Evolutionary conservation across 2,113 vertebrate genomes (phyloP).

Genomic region (Oryzias javanicus): DNA sequence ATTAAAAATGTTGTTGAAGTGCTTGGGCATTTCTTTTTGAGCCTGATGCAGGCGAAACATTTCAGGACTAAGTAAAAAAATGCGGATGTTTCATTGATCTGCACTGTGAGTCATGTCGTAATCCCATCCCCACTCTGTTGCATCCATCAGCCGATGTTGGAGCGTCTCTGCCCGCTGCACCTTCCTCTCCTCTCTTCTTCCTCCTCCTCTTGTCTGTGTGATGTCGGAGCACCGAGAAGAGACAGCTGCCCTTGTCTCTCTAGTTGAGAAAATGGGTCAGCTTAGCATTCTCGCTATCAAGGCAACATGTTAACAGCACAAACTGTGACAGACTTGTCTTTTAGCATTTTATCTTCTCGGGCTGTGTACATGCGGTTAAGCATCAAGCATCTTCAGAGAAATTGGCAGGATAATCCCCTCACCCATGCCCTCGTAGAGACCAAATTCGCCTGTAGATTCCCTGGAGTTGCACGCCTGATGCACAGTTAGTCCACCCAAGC

Average conservation of each 20-base stretch:
- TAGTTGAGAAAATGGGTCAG: constrained; percentile 64
- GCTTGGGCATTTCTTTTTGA: background rate
- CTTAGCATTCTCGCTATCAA: constrained; percentile 38
- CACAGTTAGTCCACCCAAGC: constrained; percentile 18
- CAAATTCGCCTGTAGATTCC: constrained; percentile 18
- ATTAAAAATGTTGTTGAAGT: too few species aligned
- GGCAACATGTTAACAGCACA: constrained; percentile 50
- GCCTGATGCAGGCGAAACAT: background rate
- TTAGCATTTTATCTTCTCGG: constrained; percentile 46
- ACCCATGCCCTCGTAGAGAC: constrained; percentile 52
- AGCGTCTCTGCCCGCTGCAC: constrained; percentile 4
- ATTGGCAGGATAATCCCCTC: constrained; percentile 52
- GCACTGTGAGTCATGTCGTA: constrained; percentile 10
- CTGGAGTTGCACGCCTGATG: constrained; percentile 18
- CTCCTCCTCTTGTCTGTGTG: constrained; percentile 26
- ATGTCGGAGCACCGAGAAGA: constrained; percentile 40
- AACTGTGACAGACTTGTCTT: constrained; percentile 50
- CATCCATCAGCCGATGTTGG: constrained; percentile 15
- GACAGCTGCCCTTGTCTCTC: constrained; percentile 41
- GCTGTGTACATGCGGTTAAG: constrained; percentile 46
- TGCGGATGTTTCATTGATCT: constrained; percentile 1
- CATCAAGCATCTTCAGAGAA: constrained; percentile 40
- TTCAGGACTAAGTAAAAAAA: background rate
- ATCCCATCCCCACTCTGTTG: constrained; percentile 6
- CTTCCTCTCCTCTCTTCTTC: constrained; percentile 9